phyloP scores from a whole-genome alignment of 2,797 vertebrate species.

The Scarus forsteni region DNA sequence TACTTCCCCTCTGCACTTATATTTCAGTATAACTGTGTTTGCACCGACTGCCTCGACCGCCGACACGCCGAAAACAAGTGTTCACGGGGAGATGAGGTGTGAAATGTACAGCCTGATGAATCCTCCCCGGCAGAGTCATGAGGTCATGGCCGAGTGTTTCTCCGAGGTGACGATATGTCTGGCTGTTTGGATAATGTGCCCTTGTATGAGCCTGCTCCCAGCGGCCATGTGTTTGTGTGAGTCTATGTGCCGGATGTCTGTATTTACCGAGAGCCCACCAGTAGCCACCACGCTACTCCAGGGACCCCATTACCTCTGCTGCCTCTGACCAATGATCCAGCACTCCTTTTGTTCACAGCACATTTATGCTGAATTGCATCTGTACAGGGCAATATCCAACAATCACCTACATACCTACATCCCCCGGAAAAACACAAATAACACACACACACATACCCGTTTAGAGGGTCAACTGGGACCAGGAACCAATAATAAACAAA shows the following conservation, averaged over 20 bases:
- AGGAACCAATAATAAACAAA: no score
- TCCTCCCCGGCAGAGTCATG: neutral
- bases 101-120: slow-evolving; percentile 7
- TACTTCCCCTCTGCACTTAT: neutral
- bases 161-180: neutral
- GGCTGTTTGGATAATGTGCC: slow-evolving; percentile 7
- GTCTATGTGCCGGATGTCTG: neutral
- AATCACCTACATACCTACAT: neutral
- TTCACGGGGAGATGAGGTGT: neutral
- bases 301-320: slow-evolving; percentile 49
- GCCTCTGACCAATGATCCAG: slow-evolving; percentile 57
- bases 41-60: neutral
- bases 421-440: neutral
- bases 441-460: no score
- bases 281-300: slow-evolving; percentile 47
- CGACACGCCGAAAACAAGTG: neutral
- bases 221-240: slow-evolving; percentile 3
- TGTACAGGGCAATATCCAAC: slow-evolving; percentile 25
- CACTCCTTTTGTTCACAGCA: slow-evolving; percentile 47
- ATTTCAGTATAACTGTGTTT: neutral
- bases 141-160: neutral
- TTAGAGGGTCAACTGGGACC: no score
- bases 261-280: slow-evolving; percentile 22
- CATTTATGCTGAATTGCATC: slow-evolving; percentile 54
- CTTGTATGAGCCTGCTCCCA: slow-evolving; percentile 3